Evolutionary conservation across 2,113 vertebrate species (phyloP).

Genomic region (Gavia stellata): DNA sequence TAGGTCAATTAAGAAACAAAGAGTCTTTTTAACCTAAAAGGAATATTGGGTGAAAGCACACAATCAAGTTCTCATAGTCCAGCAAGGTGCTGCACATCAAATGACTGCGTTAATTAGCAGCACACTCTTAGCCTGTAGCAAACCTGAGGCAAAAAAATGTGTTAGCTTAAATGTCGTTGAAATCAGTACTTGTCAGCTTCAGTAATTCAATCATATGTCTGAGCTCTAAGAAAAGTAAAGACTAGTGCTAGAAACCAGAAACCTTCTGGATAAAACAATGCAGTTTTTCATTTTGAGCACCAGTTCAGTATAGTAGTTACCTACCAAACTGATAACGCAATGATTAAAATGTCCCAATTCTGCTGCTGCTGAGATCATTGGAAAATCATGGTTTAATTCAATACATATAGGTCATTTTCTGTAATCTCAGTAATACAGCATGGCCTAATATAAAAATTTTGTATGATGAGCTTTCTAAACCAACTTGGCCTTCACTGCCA

Average conservation of each 20-base stretch:
- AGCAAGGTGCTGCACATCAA: background rate
- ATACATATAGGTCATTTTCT: background rate
- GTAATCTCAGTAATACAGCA: background rate
- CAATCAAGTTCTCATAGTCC: background rate
- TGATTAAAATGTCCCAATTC: background rate
- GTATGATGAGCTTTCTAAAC: background rate
- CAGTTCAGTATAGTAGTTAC: background rate
- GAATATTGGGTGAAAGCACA: background rate
- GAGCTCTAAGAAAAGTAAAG: background rate
- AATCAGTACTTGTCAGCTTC: background rate
- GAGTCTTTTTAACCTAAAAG: background rate
- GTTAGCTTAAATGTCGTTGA: background rate
- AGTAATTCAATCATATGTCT: background rate
- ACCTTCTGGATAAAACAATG: background rate
- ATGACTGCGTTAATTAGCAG: background rate
- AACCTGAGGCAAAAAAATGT: background rate
- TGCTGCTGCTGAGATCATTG: background rate
- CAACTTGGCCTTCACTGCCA: background rate
- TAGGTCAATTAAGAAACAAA: slow-evolving; percentile 7
- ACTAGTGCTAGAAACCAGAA: slow-evolving; percentile 6
- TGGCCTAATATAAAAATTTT: background rate
- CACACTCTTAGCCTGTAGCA: background rate
- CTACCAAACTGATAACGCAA: background rate
- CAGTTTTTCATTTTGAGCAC: background rate
- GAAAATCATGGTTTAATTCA: slow-evolving; percentile 14